These are phyloP conservation scores for Podiceps cristatus DNA, from an alignment of 2,113 vertebrate genomes.

Conservation along the genomic window DNA sequence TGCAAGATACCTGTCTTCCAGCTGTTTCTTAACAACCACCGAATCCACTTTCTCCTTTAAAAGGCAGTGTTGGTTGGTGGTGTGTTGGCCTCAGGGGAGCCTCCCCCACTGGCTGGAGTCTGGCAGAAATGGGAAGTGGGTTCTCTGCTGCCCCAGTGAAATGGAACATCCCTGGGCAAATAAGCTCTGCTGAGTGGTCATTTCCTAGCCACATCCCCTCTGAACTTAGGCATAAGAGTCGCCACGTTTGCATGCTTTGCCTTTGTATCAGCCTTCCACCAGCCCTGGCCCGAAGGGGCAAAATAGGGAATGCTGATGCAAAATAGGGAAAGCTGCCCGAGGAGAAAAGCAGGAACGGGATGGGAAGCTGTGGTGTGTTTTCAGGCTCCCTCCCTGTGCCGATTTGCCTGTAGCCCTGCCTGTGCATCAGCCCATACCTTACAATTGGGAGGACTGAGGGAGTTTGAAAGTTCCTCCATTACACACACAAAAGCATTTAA, in stretches of 20 bases:
- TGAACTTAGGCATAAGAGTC: not conserved
- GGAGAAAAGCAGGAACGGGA: not conserved
- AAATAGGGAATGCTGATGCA: not conserved
- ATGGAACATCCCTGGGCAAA: not conserved
- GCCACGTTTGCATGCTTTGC: fast-evolving
- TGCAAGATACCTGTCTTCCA: not conserved
- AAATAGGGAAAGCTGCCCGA: not conserved
- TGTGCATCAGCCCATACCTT: not conserved
- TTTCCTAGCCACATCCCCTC: not conserved
- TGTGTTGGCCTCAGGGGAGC: not conserved
- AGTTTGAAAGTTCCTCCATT: not conserved
- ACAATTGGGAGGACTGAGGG: not conserved
- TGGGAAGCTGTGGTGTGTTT: not conserved
- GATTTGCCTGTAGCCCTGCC: not conserved
- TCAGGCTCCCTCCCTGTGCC: not conserved
- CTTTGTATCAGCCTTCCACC: not conserved
- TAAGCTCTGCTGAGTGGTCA: not conserved
- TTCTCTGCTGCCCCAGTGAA: not conserved
- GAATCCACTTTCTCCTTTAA: not conserved
- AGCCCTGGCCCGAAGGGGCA: not conserved
- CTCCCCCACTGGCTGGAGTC: not conserved
- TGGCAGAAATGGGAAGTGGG: not conserved
- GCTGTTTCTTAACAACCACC: not conserved
- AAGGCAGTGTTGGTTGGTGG: not conserved
- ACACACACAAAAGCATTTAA: no score